A percentile compares a stretch with the other conserved stretches of the same genome.
Conservation (phyloP, 2,888 invertebrate species). For the Diplolepis rosae region DNA sequence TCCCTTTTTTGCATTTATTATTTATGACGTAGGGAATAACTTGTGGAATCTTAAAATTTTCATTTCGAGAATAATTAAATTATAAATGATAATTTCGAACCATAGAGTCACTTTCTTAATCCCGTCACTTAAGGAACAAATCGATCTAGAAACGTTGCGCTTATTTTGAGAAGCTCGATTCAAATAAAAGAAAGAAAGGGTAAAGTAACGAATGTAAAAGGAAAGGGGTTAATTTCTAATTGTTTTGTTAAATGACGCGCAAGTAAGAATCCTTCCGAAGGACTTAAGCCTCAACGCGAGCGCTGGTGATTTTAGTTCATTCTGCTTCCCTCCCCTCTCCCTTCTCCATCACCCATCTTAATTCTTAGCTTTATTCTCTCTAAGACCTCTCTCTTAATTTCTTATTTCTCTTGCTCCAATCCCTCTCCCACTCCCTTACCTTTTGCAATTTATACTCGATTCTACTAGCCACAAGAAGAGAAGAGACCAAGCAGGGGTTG, state of each 20-base stretch:
- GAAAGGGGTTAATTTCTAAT: slow-evolving; percentile 74
- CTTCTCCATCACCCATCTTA: slow-evolving; percentile 63
- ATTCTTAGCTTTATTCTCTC: slow-evolving; percentile 74
- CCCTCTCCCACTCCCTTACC: slow-evolving; percentile 56
- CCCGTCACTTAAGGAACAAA: slow-evolving; percentile 34
- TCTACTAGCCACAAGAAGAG: slow-evolving; percentile 38
- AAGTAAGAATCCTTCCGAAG: slow-evolving; percentile 72
- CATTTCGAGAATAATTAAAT: too few species aligned
- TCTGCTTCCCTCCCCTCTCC: slow-evolving; percentile 46
- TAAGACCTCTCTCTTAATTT: slow-evolving; percentile 74
- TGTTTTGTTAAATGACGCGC: slow-evolving; percentile 75
- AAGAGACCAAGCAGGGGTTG: not conserved
- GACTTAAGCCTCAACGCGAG: slow-evolving; percentile 69
- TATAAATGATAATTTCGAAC: too few species aligned
- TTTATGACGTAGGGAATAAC: too few species aligned
- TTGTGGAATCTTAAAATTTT: too few species aligned
- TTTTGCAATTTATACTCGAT: slow-evolving; percentile 70
- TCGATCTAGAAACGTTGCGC: slow-evolving; percentile 48
- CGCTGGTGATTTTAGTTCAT: slow-evolving; percentile 63
- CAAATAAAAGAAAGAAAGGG: slow-evolving; percentile 63
- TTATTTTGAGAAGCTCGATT: slow-evolving; percentile 61
- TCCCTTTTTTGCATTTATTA: too few species aligned
- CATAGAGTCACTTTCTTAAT: slow-evolving; percentile 21
- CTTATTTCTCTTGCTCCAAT: slow-evolving; percentile 69
- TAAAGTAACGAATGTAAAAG: slow-evolving; percentile 25